Base-by-base conservation (phyloP, 2,113 vertebrate species). In the Naja naja region DNA sequence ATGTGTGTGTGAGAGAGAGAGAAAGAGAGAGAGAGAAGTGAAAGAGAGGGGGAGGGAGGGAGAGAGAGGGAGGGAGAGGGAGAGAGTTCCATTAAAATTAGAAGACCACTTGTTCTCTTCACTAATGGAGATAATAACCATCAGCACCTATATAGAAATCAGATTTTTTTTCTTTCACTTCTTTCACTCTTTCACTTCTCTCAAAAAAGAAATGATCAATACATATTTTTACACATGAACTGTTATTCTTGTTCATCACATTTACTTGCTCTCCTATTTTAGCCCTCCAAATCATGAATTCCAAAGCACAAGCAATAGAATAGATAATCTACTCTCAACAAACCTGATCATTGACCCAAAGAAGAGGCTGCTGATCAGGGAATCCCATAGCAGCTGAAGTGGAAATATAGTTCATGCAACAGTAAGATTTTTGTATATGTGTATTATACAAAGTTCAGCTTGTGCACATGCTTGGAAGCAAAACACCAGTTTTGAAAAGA, bases 141-240 rank as follows among this genome's bases (percentile, higher is more conserved):
- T 27, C 12, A 64, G 43, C 27, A 95, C 30, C 14, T 92, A 10
- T 30, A 92, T 55, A n/a, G 43, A 89, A 93, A 58, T 94, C 39
- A 49, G 6, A 53, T 6, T 39, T 9, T 90, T 58, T 60, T 60
- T 90, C 90, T 25, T 93, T 55, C 39, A 90, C 92, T 95, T 85
- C 95, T 34, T 11, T 87, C 92, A 7, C 56, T 85, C 95, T 34
- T 9, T 87, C 92, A 7, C 54, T 88, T 95, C 20, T 87, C 88
- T 92, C 81, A 96, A 95, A 39, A 10, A 22, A 90, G 45, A 95
- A 90, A 86, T 92, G 45, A 85, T 91, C 86, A n/a, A 4, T 54
- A 56, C 14, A 43, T 1, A 55, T 43, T 85, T 89, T 8, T 91
- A 91, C 25, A 27, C 45, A 49, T 7, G 91, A 90, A 55, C 39